Conservation (phyloP, 2,888 invertebrate genomes). For the Poecilus cupreus region DNA sequence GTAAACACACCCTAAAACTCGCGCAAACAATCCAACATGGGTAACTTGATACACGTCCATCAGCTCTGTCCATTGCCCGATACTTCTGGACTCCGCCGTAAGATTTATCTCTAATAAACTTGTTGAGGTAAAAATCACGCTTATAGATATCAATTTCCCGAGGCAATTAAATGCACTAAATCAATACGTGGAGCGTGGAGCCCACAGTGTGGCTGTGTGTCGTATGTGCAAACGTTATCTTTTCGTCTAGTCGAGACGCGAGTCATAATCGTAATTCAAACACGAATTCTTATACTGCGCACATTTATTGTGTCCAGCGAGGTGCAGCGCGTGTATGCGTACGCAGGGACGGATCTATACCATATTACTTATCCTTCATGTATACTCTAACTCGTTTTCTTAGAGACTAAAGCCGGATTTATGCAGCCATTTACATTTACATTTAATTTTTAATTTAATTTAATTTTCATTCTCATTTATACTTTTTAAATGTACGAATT, state of each 20-base stretch:
- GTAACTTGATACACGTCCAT: too few species aligned
- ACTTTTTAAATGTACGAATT: too few species aligned
- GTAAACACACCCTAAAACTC: constrained; percentile 1
- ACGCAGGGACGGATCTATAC: not conserved
- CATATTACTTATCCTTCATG: not conserved
- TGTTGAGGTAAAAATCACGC: not conserved
- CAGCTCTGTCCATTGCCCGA: too few species aligned
- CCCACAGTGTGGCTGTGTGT: not conserved
- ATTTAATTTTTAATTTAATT: too few species aligned
- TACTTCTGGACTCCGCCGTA: not conserved
- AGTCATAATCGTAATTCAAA: constrained; percentile 56
- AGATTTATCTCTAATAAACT: constrained; percentile 37
- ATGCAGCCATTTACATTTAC: too few species aligned
- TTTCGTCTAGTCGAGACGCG: constrained; percentile 47
- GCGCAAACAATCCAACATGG: too few species aligned
- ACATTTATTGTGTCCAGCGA: constrained; percentile 41
- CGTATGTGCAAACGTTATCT: constrained; percentile 47
- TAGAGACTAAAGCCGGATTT: too few species aligned
- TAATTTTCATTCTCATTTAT: too few species aligned
- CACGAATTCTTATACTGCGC: constrained; percentile 34
- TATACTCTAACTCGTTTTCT: not conserved
- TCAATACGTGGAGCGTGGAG: constrained; percentile 23
- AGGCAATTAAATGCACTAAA: constrained; percentile 43
- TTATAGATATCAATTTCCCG: constrained; percentile 28
- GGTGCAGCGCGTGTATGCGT: not conserved